Evolutionary conservation across 2,797 vertebrate species (phyloP), one percentile per base, ranked within the genome.

Genomic region (Acanthurus lineatus): DNA sequence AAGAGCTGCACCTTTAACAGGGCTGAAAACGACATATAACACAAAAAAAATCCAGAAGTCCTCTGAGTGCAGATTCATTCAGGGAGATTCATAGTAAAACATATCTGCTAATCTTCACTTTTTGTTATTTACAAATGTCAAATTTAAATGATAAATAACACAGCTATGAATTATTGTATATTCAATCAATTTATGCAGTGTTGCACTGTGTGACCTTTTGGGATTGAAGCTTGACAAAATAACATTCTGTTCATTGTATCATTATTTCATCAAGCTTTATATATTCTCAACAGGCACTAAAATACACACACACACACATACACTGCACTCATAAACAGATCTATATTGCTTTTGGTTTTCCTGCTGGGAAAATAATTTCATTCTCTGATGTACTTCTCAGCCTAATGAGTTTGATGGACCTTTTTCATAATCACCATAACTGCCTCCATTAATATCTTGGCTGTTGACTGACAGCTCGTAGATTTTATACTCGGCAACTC

Each of bases 331-430:
- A 57, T 14, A 62, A 38, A 20, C 52, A 63, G 3, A 59, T 51
- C 32, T 5, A 56, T 15, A 40, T n/a, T 49, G 16, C 40, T 63
- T 47, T 59, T 17, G 45, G 38, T 67, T 72, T 74, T n/a, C 69
- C 67, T 77, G 69, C 71, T 72, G 69, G 35, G 58, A 71, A 61
- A 15, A 61, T 47, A 15, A 74, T 79, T 81, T 69, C n/a, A 19
- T 42, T 57, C 19, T 63, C 28, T 28, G 38, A 53, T 79, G 10
- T 17, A 78, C 32, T 51, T 65, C 51, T 74, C 5, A 6, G 6
- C 69, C 48, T 73, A 67, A 78, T 72, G 62, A 62, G 64, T 62
- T 52, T 82, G 58, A 62, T 63, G 44, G 7, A 69, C 84, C 35
- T 63, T 57, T 17, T 25, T 35, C 32, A 35, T 69, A 81, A 90